phyloP scores from a whole-genome alignment of 2,797 vertebrate genomes.

The Lepus townsendii region DNA sequence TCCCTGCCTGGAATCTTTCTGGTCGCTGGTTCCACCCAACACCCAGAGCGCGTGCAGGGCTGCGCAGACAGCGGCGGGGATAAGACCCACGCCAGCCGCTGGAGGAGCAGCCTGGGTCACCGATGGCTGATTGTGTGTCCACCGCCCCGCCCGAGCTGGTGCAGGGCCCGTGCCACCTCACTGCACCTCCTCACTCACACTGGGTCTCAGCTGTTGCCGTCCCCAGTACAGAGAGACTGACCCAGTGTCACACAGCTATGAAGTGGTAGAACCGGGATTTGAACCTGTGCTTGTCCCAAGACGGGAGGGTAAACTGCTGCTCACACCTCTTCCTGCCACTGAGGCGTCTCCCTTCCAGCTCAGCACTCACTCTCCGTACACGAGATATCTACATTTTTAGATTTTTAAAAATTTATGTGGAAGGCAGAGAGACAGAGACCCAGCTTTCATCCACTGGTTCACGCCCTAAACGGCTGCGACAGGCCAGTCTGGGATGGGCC shows the following conservation, averaged over 20 bases:
- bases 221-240: not conserved
- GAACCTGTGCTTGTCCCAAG: not conserved
- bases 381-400: too few species aligned
- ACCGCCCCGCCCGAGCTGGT: not conserved
- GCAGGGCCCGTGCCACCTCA: accelerated
- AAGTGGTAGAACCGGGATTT: not conserved
- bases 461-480: too few species aligned
- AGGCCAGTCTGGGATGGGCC: too few species aligned
- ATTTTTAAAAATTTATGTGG: too few species aligned
- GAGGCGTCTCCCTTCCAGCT: not conserved
- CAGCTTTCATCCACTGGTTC: too few species aligned
- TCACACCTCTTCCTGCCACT: not conserved
- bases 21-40: not conserved
- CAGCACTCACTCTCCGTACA: accelerated
- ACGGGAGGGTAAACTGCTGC: not conserved
- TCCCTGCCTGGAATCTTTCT: not conserved
- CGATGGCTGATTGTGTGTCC: not conserved
- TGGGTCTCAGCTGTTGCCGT: accelerated
- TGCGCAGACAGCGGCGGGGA: too few species aligned
- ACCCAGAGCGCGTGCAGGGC: too few species aligned
- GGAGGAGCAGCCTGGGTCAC: not conserved
- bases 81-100: too few species aligned
- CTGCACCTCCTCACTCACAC: not conserved
- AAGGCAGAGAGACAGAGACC: too few species aligned
- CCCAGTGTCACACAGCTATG: not conserved